Base-by-base conservation (phyloP, 2,797 vertebrate genomes). In the Coccyzus lansbergi region DNA sequence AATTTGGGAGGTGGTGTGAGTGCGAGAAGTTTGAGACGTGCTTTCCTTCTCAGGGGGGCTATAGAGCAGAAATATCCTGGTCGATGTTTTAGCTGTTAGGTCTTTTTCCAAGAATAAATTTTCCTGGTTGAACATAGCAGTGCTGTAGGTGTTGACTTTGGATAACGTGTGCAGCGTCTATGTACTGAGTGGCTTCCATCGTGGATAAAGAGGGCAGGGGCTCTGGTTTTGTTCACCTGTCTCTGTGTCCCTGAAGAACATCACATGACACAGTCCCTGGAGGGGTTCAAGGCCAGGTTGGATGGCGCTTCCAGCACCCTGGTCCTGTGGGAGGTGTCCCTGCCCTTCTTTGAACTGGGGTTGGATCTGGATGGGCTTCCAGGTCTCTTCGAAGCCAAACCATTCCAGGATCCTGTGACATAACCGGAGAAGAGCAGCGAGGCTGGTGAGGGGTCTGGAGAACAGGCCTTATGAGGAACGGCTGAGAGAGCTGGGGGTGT, bases 91-190 rank as follows among this genome's bases (percentile, higher is more conserved):
- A 15, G 6, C 34, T 63, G 28, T 15, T 29, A 21, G 4, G 3
- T 2, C 2, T 22, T 49, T 53, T 10, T 7, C 16, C 53, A 36
- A 48, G 58, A 44, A 3, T 63, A 36, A 36, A n/a, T 9, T 84
- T 42, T 69, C 58, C 51, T 9, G 20, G 24, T 12, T 26, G 58
- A 49, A 52, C 75, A 25, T 8, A 2, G 0, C 12, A 38, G 25
- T 29, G 29, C 13, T 5, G 2, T 5, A 5, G 0, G 8, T 28
- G 53, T 10, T 58, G 84, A 9, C 48, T 68, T 71, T 5, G 38
- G 60, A 38, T 81, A 71, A 60, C 0, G 3, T 5, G 18, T 1
- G 0, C 2, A 0, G 7, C 5, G 25, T 52, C 29, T 2, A 12
- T 3, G 16, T 7, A 28, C 12, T 36, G 64, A 75, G 78, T 44